Evolutionary conservation across 1,140 invertebrate species (phyloP), one percentile per base, ranked within the genome.

Genomic region (Calosoma granatense): DNA sequence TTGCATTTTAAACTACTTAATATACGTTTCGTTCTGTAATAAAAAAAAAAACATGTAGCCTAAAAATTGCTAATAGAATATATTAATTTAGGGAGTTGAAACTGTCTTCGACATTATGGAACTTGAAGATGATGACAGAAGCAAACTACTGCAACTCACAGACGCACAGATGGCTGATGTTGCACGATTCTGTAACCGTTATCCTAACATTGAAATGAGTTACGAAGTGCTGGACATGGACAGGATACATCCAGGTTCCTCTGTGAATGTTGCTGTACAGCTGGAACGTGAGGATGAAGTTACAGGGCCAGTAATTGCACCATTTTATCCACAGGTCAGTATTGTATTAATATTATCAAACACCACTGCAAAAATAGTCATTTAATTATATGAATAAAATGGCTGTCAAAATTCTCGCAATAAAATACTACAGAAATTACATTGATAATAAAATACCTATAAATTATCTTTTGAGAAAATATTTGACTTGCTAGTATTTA

Each of bases 91-190:
- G 81, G 81, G 83, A 60, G 88, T 98, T 3, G 93, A 98, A 71
- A 95, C 93, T 0, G 92, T 99, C 4, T 99, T 98, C 73, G 96
- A 99, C 68, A 87, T 99, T 47, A 97, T 99, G 88, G 96, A 99
- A 69, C 76, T 99, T 60, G 97, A 99, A 66, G 96, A 99, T 71
- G 87, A 92, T 9, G 94, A 94, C 20, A 78, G 97, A 22, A 87
- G 84, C 56, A 83, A 87, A 57, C 73, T 99, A 9, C 72, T 99
- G 36, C 86, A 92, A 65, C 74, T 99, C 59, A 83, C 79, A 0
- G 87, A 95, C 47, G 64, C 77, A 0, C 88, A 99, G 75, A 95
- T 98, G 87, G 88, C 90, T 0, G 96, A 99, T 72, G 96, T 99
- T 0, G 97, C 96, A 0, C 79, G 90, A 51, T 99, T 99, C 77